Evolutionary conservation across 2,113 vertebrate species (phyloP), one percentile per base, ranked within the genome.

Genomic region (Danionella cerebrum): DNA sequence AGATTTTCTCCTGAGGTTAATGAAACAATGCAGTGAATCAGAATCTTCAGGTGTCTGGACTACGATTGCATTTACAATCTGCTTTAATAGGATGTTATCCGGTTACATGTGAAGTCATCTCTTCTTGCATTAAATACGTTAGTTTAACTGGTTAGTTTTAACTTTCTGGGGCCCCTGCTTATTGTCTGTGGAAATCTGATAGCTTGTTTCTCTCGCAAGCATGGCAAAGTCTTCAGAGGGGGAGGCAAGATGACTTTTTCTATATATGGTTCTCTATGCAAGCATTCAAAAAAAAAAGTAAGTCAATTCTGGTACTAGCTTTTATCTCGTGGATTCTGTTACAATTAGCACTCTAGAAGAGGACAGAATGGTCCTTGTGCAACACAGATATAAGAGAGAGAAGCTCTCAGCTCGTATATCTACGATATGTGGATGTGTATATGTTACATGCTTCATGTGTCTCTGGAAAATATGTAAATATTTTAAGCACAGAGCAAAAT

Each of bases 391-490:
- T 54, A 54, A 62, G 50, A 72, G 70, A 36, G 29, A 67, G 39
- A 21, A 68, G 35, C 38, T 63, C 48, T 71, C 77, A 35, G 35
- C 64, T 69, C 66, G 16, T 63, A 65, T 71, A 68, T 71, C 51
- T 63, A 57, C 51, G n/a, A n/a, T 52, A 45, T 44, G 39, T 58
- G 69, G 54, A 59, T 64, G 70, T 64, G 52, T 48, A 54, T 74
- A 63, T 50, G 77, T 69, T 71, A 73, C 41, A 70, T 52, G 42
- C 50, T 72, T 71, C 50, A 27, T 39, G 64, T 79, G 74, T 77
- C 74, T 77, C 82, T 75, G 67, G 62, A 42, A 86, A 83, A 84
- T 75, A 85, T 84, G 84, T 86, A 82, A 86, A 86, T 84, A 85
- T 87, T 86, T 85, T 80, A 73, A 73, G 73, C 76, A 65, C 72